Percentiles rank a stretch among this genome's conserved stretches.
phyloP scores from a whole-genome alignment of 2,888 invertebrate species.

The Agrotis clavis region DNA sequence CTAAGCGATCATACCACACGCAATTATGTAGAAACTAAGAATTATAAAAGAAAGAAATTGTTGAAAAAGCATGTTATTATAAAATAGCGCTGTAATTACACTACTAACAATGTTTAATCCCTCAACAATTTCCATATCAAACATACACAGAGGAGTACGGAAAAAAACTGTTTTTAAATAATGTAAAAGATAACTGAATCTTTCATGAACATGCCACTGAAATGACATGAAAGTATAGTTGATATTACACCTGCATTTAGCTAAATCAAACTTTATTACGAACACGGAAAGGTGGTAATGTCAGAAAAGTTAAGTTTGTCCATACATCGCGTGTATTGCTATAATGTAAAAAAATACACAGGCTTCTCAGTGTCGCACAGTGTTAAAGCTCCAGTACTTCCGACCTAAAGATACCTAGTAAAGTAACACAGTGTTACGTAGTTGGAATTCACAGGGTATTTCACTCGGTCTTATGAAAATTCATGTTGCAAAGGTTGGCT shows the following conservation, averaged over 20 bases:
- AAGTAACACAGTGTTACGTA: constrained; percentile 53
- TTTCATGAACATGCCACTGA: constrained; percentile 62
- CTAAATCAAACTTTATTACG: constrained; percentile 60
- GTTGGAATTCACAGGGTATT: constrained; percentile 57
- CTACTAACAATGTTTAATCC: constrained; percentile 29
- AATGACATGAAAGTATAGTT: constrained; percentile 42
- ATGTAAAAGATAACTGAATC: constrained; percentile 59
- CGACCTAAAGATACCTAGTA: constrained; percentile 36
- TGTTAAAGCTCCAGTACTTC: constrained; percentile 40
- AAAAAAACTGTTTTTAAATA: constrained; percentile 54
- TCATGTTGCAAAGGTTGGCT: constrained; percentile 65
- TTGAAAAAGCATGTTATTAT: constrained; percentile 23
- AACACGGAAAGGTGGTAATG: constrained; percentile 41
- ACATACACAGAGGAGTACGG: constrained; percentile 45
- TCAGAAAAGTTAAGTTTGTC: constrained; percentile 44
- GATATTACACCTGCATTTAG: constrained; percentile 37
- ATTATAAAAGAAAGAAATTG: constrained; percentile 3
- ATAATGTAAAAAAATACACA: constrained; percentile 49
- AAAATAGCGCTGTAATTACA: constrained; percentile 39
- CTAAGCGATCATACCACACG: neutral
- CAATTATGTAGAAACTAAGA: neutral
- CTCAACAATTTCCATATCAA: constrained; percentile 54
- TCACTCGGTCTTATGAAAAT: constrained; percentile 66
- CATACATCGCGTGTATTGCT: constrained; percentile 65
- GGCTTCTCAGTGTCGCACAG: constrained; percentile 44